Percentiles rank a stretch among this genome's conserved stretches.
These are phyloP conservation scores for Nesospiza acunhae DNA, from an alignment of 2,113 vertebrate species.

Conservation along the genomic window DNA sequence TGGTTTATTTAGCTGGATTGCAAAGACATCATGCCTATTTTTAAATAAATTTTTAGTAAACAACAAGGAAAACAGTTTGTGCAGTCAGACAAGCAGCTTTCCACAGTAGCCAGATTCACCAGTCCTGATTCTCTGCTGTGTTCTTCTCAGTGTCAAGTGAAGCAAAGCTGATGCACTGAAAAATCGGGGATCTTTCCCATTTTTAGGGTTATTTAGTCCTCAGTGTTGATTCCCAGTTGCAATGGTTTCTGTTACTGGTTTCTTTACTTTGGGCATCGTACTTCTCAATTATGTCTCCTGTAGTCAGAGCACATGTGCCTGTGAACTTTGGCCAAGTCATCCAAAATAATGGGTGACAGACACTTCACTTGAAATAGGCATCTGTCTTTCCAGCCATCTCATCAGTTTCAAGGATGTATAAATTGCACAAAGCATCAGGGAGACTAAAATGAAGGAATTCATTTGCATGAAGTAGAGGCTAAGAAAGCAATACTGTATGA, in stretches of 20 bases:
- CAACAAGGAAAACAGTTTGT: not conserved
- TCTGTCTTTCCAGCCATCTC: not conserved
- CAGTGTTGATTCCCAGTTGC: not conserved
- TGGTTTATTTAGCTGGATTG: not conserved
- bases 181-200: not conserved
- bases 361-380: not conserved
- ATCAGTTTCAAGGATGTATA: not conserved
- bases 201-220: not conserved
- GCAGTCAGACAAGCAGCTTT: not conserved
- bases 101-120: not conserved
- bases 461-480: not conserved
- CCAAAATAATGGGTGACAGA: not conserved
- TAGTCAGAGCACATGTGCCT: not conserved
- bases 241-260: not conserved
- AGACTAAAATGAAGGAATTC: not conserved
- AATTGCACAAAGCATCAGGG: not conserved
- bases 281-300: not conserved
- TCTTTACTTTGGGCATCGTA: not conserved
- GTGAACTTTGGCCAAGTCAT: not conserved
- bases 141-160: not conserved
- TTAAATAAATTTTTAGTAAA: not conserved
- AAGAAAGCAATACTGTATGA: not conserved
- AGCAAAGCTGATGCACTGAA: not conserved
- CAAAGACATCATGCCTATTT: not conserved
- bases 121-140: not conserved